These are phyloP conservation scores for Paragorgia papillata DNA, from an alignment of 92 coral and sea anemone species.

Conservation along the genomic window DNA sequence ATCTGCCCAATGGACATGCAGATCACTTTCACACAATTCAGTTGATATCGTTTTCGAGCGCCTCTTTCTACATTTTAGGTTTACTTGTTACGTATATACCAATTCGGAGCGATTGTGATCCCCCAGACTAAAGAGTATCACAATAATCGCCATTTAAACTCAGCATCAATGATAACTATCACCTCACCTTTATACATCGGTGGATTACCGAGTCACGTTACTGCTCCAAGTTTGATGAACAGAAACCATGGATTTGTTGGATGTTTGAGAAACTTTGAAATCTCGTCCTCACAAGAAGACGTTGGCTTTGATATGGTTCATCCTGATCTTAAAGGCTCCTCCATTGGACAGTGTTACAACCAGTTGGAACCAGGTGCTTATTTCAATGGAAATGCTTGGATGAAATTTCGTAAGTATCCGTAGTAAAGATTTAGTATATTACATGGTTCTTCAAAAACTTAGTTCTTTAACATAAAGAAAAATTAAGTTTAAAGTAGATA, in stretches of 20 bases:
- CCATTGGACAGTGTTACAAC: slow-evolving; percentile 50
- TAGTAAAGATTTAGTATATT: too few relatives aligned
- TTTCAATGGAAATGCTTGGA: slow-evolving; percentile 77
- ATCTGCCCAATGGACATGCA: too few relatives aligned
- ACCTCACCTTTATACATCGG: slow-evolving; percentile 71
- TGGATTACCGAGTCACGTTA: slow-evolving; percentile 69
- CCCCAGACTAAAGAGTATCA: slow-evolving; percentile 63
- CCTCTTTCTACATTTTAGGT: slow-evolving; percentile 52
- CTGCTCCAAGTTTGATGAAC: slow-evolving; percentile 60
- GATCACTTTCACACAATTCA: too few relatives aligned
- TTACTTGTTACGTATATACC: slow-evolving; percentile 51
- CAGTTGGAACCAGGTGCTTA: slow-evolving; percentile 62
- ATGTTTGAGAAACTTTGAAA: slow-evolving; percentile 52
- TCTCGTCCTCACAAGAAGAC: slow-evolving; percentile 38
- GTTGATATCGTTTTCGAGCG: too few relatives aligned
- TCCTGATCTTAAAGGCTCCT: slow-evolving; percentile 47
- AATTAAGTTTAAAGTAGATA: too few relatives aligned
- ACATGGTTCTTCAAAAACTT: too few relatives aligned
- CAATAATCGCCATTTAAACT: slow-evolving; percentile 29
- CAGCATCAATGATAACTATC: slow-evolving; percentile 48
- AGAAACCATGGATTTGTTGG: slow-evolving; percentile 68
- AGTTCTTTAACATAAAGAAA: too few relatives aligned
- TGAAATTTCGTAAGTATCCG: slow-evolving; percentile 63
- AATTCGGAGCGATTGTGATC: slow-evolving; percentile 69
- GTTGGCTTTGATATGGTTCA: slow-evolving; percentile 54